phyloP scores from a whole-genome alignment of 1,140 invertebrate species.

The Bombus affinis region DNA sequence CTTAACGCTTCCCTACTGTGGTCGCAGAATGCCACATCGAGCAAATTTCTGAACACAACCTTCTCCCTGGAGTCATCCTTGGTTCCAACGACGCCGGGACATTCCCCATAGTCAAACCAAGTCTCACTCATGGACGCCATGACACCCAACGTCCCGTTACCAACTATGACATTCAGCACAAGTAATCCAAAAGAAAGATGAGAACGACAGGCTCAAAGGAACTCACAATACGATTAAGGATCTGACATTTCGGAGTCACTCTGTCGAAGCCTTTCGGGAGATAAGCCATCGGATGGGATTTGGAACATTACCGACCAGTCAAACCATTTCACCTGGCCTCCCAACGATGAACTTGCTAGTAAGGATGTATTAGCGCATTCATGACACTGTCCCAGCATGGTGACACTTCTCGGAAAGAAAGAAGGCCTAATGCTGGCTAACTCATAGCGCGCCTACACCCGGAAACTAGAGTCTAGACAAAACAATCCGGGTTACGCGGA shows the following conservation, averaged over 20 bases:
- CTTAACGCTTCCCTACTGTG: slow-evolving; percentile 73
- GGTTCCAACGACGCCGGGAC: slow-evolving; percentile 69
- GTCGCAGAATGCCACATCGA: slow-evolving; percentile 76
- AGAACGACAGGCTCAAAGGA: slow-evolving; percentile 80
- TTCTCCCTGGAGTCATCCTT: slow-evolving; percentile 73
- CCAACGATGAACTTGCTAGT: too few species aligned
- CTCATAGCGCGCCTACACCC: too few species aligned
- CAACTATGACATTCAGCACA: slow-evolving; percentile 78
- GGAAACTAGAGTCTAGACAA: too few species aligned
- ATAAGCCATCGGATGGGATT: slow-evolving; percentile 96
- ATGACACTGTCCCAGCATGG: too few species aligned
- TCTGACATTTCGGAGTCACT: slow-evolving; percentile 94
- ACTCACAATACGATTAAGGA: slow-evolving; percentile 87
- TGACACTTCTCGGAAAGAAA: too few species aligned
- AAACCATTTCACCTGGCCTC: too few species aligned
- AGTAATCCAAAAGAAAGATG: slow-evolving; percentile 76
- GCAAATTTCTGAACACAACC: slow-evolving; percentile 75
- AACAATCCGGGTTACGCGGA: too few species aligned
- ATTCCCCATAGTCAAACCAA: slow-evolving; percentile 75
- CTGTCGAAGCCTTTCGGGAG: slow-evolving; percentile 92
- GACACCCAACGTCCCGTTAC: slow-evolving; percentile 75
- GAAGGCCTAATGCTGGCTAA: too few species aligned
- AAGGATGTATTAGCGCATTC: too few species aligned
- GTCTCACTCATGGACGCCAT: slow-evolving; percentile 65
- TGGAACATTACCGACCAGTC: slow-evolving; percentile 86